Evolutionary conservation across 1,140 invertebrate genomes (phyloP).

Genomic region (Plectrocnemia conspersa): DNA sequence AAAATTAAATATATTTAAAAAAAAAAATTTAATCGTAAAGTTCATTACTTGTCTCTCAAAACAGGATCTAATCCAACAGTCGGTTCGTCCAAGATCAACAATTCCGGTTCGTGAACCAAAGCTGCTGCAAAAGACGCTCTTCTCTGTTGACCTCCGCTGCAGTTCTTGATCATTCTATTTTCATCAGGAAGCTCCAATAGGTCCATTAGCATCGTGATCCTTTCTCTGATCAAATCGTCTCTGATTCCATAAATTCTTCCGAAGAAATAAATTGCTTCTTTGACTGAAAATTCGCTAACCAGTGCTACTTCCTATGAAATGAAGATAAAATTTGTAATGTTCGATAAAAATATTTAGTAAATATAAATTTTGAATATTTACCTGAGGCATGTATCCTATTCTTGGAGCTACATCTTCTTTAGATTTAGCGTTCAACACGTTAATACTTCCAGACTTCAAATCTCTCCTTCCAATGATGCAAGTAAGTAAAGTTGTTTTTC

Average conservation of each 20-base stretch:
- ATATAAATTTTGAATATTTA: slow-evolving; percentile 35
- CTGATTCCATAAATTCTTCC: slow-evolving; percentile 79
- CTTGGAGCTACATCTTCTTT: slow-evolving; percentile 75
- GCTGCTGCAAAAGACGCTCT: slow-evolving; percentile 82
- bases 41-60: slow-evolving; percentile 73
- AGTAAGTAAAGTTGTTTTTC: slow-evolving; percentile 79
- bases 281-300: slow-evolving; percentile 80
- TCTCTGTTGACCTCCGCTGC: slow-evolving; percentile 85
- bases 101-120: slow-evolving; percentile 79
- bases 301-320: slow-evolving; percentile 75
- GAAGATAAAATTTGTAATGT: slow-evolving; percentile 19
- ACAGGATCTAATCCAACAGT: slow-evolving; percentile 90
- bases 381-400: slow-evolving; percentile 83
- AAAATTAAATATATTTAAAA: too few species aligned
- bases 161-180: slow-evolving; percentile 56
- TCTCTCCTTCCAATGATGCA: slow-evolving; percentile 76
- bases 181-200: slow-evolving; percentile 70
- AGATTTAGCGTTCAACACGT: slow-evolving; percentile 73
- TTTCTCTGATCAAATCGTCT: slow-evolving; percentile 57
- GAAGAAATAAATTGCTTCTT: slow-evolving; percentile 83
- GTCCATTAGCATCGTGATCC: slow-evolving; percentile 64
- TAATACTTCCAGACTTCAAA: slow-evolving; percentile 70
- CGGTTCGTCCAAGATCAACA: slow-evolving; percentile 88
- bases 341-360: neutral
- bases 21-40: neutral